Evolutionary conservation across 2,888 invertebrate genomes (phyloP).

Genomic region (Amiota minor): DNA sequence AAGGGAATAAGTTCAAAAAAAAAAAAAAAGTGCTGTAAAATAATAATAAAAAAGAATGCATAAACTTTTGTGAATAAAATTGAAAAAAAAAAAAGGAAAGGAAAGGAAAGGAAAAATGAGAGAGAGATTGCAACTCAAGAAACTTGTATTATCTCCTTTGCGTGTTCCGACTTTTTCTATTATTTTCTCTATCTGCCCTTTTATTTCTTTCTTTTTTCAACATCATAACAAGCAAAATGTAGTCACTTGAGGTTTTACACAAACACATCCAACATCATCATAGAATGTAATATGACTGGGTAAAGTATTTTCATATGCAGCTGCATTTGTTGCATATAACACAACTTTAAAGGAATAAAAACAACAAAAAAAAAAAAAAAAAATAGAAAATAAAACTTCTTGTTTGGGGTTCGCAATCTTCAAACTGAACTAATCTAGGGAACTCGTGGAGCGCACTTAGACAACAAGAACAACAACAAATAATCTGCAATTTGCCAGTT

Average conservation of each 20-base stretch:
- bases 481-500: conserved; percentile 25
- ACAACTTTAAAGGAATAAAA: background rate
- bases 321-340: conserved; percentile 20
- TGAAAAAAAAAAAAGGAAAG: background rate
- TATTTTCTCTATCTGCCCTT: background rate
- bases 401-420: conserved; percentile 16
- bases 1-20: background rate
- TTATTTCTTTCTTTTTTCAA: background rate
- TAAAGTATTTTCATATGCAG: background rate
- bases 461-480: background rate
- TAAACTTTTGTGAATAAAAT: conserved; percentile 25
- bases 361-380: background rate
- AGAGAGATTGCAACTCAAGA: conserved; percentile 17
- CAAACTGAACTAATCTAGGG: conserved; percentile 19
- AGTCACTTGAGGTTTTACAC: conserved; percentile 25
- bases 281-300: conserved; percentile 4
- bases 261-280: conserved; percentile 1
- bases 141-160: conserved; percentile 1
- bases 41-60: conserved; percentile 17
- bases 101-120: too few species aligned
- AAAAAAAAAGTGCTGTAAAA: conserved; percentile 9
- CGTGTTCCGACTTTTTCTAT: background rate
- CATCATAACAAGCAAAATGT: conserved; percentile 29
- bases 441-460: background rate
- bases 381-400: background rate